phyloP scores from a whole-genome alignment of 2,113 vertebrate species.

The Eptatretus burgeri region DNA sequence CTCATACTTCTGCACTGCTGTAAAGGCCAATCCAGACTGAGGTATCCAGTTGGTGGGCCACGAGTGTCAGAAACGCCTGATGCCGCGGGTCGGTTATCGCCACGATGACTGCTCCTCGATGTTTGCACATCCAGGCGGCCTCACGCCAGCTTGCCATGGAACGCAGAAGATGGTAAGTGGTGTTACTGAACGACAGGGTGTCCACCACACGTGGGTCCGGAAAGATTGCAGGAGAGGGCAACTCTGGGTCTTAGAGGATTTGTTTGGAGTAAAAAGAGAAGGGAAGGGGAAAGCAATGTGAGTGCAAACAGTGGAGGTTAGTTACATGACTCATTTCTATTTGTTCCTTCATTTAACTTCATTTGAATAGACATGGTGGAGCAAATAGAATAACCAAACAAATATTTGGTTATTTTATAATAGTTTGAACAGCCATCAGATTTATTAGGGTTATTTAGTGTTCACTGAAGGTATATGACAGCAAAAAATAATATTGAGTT shows the following conservation, averaged over 20 bases:
- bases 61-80: slow-evolving; percentile 54
- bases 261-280: too few species aligned
- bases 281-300: too few species aligned
- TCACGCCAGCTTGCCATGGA: slow-evolving; percentile 55
- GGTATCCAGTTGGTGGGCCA: slow-evolving; percentile 24
- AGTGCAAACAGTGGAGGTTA: too few species aligned
- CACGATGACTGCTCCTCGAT: slow-evolving; percentile 39
- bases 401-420: too few species aligned
- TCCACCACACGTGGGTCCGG: slow-evolving; percentile 23
- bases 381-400: too few species aligned
- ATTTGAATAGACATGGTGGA: too few species aligned
- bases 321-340: too few species aligned
- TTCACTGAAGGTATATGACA: too few species aligned
- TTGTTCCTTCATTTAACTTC: too few species aligned
- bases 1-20: slow-evolving; percentile 13
- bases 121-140: slow-evolving; percentile 52
- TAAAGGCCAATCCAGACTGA: slow-evolving; percentile 56
- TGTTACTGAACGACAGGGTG: slow-evolving; percentile 36
- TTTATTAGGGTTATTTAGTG: too few species aligned
- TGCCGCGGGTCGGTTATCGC: slow-evolving; percentile 34
- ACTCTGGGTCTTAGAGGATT: slow-evolving; percentile 15
- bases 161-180: slow-evolving; percentile 47
- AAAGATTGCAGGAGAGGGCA: slow-evolving; percentile 17
- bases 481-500: too few species aligned
- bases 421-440: too few species aligned